Conservation (phyloP, 2,113 vertebrate genomes). For the Calidris pygmaea region DNA sequence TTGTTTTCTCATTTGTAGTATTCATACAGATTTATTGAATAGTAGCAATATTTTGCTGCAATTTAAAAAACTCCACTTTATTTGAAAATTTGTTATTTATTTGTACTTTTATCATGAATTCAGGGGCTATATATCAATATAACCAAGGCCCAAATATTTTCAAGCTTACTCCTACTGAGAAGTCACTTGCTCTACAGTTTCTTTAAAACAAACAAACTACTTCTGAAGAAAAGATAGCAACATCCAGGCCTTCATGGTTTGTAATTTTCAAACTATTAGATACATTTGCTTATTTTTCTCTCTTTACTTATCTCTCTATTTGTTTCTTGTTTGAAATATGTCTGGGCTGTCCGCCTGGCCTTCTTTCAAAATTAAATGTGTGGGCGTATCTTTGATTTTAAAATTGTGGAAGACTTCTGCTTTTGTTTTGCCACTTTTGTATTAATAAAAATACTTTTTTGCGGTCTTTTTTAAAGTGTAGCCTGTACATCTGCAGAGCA, state of each 20-base stretch:
- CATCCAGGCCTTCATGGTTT: background rate
- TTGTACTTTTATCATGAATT: background rate
- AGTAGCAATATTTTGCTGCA: background rate
- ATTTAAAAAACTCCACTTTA: background rate
- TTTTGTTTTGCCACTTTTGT: slow-evolving; percentile 14
- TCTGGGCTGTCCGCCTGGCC: background rate
- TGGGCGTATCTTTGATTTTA: background rate
- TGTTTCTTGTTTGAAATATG: slow-evolving; percentile 12
- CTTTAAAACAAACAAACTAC: background rate
- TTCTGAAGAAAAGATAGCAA: background rate
- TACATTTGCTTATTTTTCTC: background rate
- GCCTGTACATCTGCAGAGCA: slow-evolving; percentile 69
- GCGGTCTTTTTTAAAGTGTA: background rate
- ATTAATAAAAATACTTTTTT: slow-evolving; percentile 39
- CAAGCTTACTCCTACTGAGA: background rate
- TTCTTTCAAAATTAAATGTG: background rate
- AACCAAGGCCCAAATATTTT: background rate
- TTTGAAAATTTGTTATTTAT: background rate
- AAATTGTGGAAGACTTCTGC: background rate
- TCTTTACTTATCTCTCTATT: background rate
- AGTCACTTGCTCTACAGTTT: background rate
- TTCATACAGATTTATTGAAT: background rate
- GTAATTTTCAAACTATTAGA: background rate
- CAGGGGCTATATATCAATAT: background rate
- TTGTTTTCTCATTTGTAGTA: background rate